phyloP scores from a whole-genome alignment of 2,888 invertebrate species.

The Pogonocherus hispidulus region DNA sequence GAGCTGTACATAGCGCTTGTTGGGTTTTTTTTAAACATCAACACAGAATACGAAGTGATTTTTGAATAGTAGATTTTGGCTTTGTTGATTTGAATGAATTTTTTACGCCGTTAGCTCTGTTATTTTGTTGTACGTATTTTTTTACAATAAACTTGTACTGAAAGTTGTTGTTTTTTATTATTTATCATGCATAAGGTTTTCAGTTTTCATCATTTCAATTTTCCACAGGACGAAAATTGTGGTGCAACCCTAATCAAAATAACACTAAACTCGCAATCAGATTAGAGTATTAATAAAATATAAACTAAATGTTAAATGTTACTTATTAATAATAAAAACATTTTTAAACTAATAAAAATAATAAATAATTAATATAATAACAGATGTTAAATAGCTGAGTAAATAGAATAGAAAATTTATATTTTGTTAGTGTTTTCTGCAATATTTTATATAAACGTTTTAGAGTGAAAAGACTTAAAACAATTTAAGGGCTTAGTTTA shows the following conservation, averaged over 20 bases:
- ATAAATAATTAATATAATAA: slow-evolving; percentile 36
- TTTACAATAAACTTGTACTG: slow-evolving; percentile 56
- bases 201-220: slow-evolving; percentile 45
- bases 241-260: slow-evolving; percentile 44
- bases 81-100: slow-evolving; percentile 60
- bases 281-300: slow-evolving; percentile 36
- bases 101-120: slow-evolving; percentile 59
- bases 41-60: slow-evolving; percentile 33
- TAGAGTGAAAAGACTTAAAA: slow-evolving; percentile 41
- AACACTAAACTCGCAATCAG: slow-evolving; percentile 32
- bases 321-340: slow-evolving; percentile 39
- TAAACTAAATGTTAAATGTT: slow-evolving; percentile 40
- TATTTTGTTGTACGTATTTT: slow-evolving; percentile 49
- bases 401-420: slow-evolving; percentile 44
- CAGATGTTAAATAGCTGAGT: slow-evolving; percentile 42
- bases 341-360: slow-evolving; percentile 34
- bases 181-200: slow-evolving; percentile 56
- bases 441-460: slow-evolving; percentile 43
- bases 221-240: slow-evolving; percentile 54
- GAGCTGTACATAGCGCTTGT: slow-evolving; percentile 50
- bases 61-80: slow-evolving; percentile 52
- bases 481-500: slow-evolving; percentile 25
- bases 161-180: slow-evolving; percentile 56
- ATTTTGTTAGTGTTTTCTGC: slow-evolving; percentile 51
- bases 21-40: slow-evolving; percentile 41